phyloP scores from a whole-genome alignment of 2,888 invertebrate genomes.

The Calameuta filiformis region DNA sequence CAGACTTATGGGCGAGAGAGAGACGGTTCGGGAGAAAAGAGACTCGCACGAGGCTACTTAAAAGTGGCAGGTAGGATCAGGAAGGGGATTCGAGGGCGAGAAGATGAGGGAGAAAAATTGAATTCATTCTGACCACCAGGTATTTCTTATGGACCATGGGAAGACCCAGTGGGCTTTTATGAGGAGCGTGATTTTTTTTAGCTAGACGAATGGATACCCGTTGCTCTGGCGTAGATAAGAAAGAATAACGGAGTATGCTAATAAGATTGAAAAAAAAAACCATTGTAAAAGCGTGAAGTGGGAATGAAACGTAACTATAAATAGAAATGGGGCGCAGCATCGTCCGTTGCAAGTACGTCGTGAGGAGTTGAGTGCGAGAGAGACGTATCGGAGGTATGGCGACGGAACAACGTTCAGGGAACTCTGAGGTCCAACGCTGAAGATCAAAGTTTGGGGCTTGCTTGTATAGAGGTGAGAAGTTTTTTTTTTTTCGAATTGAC shows the following conservation, averaged over 20 bases:
- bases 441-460: no score
- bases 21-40: slow-evolving; percentile 8
- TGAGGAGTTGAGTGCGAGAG: no score
- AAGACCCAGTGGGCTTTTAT: not conserved
- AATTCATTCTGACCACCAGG: not conserved
- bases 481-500: no score
- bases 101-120: slow-evolving; percentile 18
- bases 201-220: not conserved
- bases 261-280: not conserved
- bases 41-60: not conserved
- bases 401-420: no score
- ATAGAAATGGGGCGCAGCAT: not conserved
- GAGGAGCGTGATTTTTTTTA: not conserved
- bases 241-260: not conserved
- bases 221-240: not conserved
- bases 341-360: not conserved
- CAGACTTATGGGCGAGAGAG: slow-evolving; percentile 7
- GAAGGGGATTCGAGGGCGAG: slow-evolving; percentile 28
- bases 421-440: no score
- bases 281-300: not conserved
- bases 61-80: not conserved
- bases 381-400: no score
- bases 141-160: not conserved
- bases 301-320: not conserved
- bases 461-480: no score